Evolutionary conservation across 1,140 invertebrate genomes (phyloP), one percentile per base, ranked within the genome.

Genomic region (Macrostomum lignano): DNA sequence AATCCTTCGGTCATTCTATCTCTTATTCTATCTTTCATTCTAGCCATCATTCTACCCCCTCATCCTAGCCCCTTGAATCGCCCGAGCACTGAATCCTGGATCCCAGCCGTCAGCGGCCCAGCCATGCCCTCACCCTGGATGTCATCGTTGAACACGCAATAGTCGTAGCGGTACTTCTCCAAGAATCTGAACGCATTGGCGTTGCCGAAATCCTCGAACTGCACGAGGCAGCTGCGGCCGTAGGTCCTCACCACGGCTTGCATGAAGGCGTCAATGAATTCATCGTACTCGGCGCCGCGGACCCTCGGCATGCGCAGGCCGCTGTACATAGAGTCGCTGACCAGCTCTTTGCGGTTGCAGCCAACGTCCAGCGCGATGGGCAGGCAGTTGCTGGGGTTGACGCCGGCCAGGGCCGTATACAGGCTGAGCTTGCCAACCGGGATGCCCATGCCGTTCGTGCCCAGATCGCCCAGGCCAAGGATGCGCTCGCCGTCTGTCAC

Each of bases 231-330:
- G 33, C 48, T 43, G 33, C 47, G 44, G 4, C 55, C 55, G 46
- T 46, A 59, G 47, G 35, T 48, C 43, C 36, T 49, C 42, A 3
- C 56, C 30, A 76, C 74, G 1, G 77, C 79, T 47, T 74, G 63
- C 82, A 91, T 88, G 49, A 91, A 88, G 55, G 91, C 84, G 44
- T 91, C 81, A 32, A 91, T 68, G 41, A 91, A 71, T 29, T 74
- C 73, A 48, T 88, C 79, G 51, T 91, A 91, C 37, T 74, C 70
- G 15, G 67, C 61, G 7, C 82, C 38, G 10, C 20, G 32, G 19
- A 31, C 22, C 21, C 38, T 21, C 21, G 25, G 31, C 30, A 37
- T 28, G 28, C 21, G 26, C 0, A 39, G 14, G 10, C 38, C 38
- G 19, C 31, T 20, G 21, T 39, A 39, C 15, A 38, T 22, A n/a